A percentile compares a stretch with the other conserved stretches of the same genome.
Evolutionary conservation across 2,888 invertebrate genomes (phyloP).

Genomic region (Peribatodes rhomboidaria): DNA sequence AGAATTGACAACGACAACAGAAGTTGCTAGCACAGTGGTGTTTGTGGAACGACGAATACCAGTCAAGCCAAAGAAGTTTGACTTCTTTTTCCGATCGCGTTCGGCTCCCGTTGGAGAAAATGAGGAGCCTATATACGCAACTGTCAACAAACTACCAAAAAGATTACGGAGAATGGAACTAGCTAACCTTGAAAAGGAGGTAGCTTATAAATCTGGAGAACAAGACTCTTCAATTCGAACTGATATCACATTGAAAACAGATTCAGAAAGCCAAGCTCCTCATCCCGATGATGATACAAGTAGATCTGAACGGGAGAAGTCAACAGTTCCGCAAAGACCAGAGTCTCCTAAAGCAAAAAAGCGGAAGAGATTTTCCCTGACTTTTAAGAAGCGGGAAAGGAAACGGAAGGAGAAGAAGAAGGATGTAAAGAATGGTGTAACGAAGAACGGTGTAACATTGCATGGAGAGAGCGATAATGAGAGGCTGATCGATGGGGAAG

Average conservation of each 20-base stretch:
- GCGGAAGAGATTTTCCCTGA: conserved; percentile 79
- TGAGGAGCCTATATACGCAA: conserved; percentile 84
- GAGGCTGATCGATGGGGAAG: conserved; percentile 77
- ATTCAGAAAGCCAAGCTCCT: conserved; percentile 75
- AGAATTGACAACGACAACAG: conserved; percentile 79
- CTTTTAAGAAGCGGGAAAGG: conserved; percentile 80
- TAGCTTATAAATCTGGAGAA: conserved; percentile 76
- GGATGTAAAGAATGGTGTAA: conserved; percentile 69
- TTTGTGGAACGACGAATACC: conserved; percentile 83
- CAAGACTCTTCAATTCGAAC: conserved; percentile 78
- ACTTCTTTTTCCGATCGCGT: conserved; percentile 81
- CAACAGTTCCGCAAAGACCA: conserved; percentile 71
- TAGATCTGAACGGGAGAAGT: conserved; percentile 79
- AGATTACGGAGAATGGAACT: conserved; percentile 80
- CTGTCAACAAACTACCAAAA: conserved; percentile 83
- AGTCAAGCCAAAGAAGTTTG: conserved; percentile 78
- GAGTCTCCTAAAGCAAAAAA: conserved; percentile 82
- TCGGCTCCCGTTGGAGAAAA: conserved; percentile 83
- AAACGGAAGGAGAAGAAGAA: conserved; percentile 80
- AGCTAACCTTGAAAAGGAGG: conserved; percentile 81
- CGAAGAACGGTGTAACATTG: conserved; percentile 70
- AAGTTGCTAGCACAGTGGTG: conserved; percentile 83
- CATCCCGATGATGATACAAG: conserved; percentile 81
- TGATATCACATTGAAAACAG: conserved; percentile 76
- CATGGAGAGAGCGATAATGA: conserved; percentile 78